Percentiles rank a stretch among this genome's conserved stretches.
Evolutionary conservation across 2,888 invertebrate genomes (phyloP).

Genomic region (Perizoma affinitatum): DNA sequence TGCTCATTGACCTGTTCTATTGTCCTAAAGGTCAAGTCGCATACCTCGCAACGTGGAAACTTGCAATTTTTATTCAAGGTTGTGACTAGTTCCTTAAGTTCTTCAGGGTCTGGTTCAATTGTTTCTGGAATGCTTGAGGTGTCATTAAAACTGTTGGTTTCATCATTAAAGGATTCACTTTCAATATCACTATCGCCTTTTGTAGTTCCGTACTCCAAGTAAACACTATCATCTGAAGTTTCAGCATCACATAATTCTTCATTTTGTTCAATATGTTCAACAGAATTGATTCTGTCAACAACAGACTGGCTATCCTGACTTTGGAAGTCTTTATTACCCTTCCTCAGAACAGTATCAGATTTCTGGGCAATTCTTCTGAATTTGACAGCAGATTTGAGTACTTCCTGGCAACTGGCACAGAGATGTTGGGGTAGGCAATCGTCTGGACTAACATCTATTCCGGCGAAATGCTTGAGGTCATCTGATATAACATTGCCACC

Average conservation of each 20-base stretch:
- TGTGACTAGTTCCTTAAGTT: conserved; percentile 7
- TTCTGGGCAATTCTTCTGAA: conserved; percentile 11
- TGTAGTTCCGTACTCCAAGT: conserved; percentile 20
- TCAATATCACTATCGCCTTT: conserved; percentile 10
- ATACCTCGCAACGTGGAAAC: conserved; percentile 32
- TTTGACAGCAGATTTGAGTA: conserved; percentile 5
- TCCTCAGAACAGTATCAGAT: conserved; percentile 14
- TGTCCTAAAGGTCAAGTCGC: conserved; percentile 30
- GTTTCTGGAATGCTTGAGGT: conserved; percentile 11
- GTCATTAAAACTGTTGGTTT: not conserved
- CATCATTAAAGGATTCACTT: not conserved
- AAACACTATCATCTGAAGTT: conserved; percentile 15
- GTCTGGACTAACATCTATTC: conserved; percentile 7
- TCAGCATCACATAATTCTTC: conserved; percentile 5
- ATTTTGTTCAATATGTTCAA: not conserved
- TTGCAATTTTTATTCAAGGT: conserved; percentile 8
- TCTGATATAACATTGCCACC: conserved; percentile 4
- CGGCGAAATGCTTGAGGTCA: conserved; percentile 4
- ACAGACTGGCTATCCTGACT: not conserved
- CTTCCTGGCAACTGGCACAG: conserved; percentile 8
- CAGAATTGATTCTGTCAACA: not conserved
- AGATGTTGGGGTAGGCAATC: conserved; percentile 15
- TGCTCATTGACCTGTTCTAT: conserved; percentile 30
- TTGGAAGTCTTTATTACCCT: not conserved
- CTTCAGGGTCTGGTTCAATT: conserved; percentile 31